Base-by-base conservation (phyloP, 2,797 vertebrate species). In the Steatocranus sp. region DNA sequence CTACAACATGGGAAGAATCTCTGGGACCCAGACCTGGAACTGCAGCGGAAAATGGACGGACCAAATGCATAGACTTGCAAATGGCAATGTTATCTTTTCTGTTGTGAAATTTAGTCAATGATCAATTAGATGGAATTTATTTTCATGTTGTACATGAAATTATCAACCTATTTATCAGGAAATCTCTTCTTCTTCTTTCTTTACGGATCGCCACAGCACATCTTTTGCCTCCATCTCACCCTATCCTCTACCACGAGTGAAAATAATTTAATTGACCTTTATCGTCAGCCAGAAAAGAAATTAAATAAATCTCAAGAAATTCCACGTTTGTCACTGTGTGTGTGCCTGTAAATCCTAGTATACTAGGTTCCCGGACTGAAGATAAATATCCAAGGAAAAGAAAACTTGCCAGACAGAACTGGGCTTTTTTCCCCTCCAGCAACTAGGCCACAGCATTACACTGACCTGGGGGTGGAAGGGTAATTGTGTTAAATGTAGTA, bases 371-470 rank as follows among this genome's bases (percentile, higher is more conserved):
- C 12, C 7, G 1, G 7, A 32, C 15, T 58, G n/a, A 53, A 12
- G 34, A 27, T 58, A 79, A 81, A 25, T 17, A 14, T 49, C 36
- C 38, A 61, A 68, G 76, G 6, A 14, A 8, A 41, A 46, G 46
- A 81, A 70, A 2, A 81, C 7, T 43, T 79, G 75, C 46, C n/a
- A 41, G 49, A 27, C 68, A 53, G 17, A 56, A 50, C 10, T 58
- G 80, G 70, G 23, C 23, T 83, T 48, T 34, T 48, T 30, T 10
- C 1, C 49, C 49, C 30, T 61, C 56, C 7, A 1, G 43, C 63
- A 93, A 87, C 82, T 89, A 87, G 91, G 91, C 86, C 91, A 86
- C 4, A 10, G 50, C 66, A 46, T 73, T 74, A 49, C 48, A 17
- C 49, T 25, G 84, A 74, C 86, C 83, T 43, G 14, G 5, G 54